Percentiles rank a stretch among this genome's conserved stretches.
These are phyloP conservation scores for Xerus inauris DNA, from an alignment of 2,113 vertebrate genomes.

Conservation along the genomic window DNA sequence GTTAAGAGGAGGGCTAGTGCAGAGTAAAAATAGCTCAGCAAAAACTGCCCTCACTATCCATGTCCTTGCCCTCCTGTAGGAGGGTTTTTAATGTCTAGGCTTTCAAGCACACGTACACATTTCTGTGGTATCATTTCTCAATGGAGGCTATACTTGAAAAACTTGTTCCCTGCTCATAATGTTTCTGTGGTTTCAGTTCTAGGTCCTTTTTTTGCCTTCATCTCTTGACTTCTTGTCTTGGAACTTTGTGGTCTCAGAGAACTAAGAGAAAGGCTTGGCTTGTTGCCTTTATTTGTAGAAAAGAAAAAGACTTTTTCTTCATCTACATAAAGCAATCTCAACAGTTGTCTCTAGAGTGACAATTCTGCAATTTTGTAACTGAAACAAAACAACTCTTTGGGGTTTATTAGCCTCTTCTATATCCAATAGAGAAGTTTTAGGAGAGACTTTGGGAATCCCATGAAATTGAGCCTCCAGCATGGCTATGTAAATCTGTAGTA, in stretches of 20 bases:
- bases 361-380: not conserved
- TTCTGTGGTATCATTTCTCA: not conserved
- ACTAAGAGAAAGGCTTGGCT: slow-evolving; percentile 10
- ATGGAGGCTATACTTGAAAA: not conserved
- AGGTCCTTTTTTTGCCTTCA: not conserved
- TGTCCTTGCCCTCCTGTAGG: not conserved
- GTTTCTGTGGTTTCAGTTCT: not conserved
- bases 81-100: not conserved
- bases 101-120: not conserved
- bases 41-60: not conserved
- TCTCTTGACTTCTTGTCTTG: not conserved
- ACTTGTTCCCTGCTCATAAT: not conserved
- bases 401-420: not conserved
- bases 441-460: not conserved
- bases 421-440: slow-evolving; percentile 21
- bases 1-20: not conserved
- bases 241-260: not conserved
- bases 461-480: not conserved
- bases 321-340: not conserved
- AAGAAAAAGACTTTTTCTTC: not conserved
- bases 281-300: not conserved
- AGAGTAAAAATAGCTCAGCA: not conserved
- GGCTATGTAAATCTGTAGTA: not conserved
- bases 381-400: not conserved
- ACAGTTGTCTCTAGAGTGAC: not conserved